phyloP scores from a whole-genome alignment of 2,113 vertebrate genomes.

The human (Homo sapiens) region DNA sequence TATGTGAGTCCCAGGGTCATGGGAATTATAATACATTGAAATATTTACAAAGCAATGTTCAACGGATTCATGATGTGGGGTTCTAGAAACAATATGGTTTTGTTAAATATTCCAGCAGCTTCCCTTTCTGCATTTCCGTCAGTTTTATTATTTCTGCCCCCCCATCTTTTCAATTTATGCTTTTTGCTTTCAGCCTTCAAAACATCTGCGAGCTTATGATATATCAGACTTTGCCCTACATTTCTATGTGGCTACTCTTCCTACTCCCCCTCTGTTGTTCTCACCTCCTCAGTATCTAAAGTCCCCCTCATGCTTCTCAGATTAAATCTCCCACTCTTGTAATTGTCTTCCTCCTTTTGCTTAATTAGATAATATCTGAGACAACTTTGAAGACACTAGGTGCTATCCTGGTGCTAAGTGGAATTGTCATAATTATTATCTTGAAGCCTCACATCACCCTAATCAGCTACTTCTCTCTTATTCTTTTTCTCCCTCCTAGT shows the following conservation, averaged over 20 bases:
- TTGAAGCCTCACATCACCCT: background rate
- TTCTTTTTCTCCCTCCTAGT: background rate
- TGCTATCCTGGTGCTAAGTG: background rate
- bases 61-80: background rate
- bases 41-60: background rate
- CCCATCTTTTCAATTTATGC: background rate
- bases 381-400: conserved; percentile 1
- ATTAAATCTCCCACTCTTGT: conserved; percentile 49
- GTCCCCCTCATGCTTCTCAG: conserved; percentile 4
- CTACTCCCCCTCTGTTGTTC: conserved; percentile 13
- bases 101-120: background rate
- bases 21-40: background rate
- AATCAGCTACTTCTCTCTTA: conserved; percentile 8
- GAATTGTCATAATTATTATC: conserved; percentile 15
- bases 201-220: background rate
- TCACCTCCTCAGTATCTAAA: background rate
- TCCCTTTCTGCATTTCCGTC: background rate
- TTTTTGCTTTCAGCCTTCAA: conserved; percentile 2
- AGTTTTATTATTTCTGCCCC: background rate
- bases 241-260: background rate
- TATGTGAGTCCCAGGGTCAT: background rate
- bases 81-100: background rate
- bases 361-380: conserved; percentile 53
- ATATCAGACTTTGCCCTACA: background rate
- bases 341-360: conserved; percentile 19